Conservation (phyloP, 2,113 vertebrate species). For the Gobiocypris rarus region DNA sequence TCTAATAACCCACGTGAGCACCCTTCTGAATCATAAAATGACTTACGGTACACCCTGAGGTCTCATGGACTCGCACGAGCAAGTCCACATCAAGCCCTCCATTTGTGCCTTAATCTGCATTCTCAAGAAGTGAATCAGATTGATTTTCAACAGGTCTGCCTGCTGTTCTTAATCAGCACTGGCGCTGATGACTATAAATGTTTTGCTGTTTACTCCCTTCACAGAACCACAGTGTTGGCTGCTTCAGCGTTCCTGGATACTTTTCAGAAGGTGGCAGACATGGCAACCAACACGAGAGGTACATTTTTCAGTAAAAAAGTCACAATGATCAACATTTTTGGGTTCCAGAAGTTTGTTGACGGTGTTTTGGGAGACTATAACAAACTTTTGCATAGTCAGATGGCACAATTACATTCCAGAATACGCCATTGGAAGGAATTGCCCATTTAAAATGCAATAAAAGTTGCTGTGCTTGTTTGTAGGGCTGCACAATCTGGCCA, state of each 20-base stretch:
- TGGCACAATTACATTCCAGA: not conserved
- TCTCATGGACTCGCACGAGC: not conserved
- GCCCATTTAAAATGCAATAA: no score
- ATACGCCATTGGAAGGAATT: not conserved
- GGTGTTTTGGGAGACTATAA: not conserved
- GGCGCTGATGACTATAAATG: slow-evolving; percentile 1
- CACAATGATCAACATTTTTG: slow-evolving; percentile 1
- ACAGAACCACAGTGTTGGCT: slow-evolving; percentile 94
- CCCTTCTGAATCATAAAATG: not conserved
- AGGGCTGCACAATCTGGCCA: not conserved
- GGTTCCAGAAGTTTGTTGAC: not conserved
- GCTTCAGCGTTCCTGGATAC: slow-evolving; percentile 96
- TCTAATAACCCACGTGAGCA: not conserved
- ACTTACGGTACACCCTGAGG: not conserved
- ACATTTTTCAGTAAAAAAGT: slow-evolving; percentile 53
- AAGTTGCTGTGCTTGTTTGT: no score
- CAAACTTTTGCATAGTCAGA: not conserved
- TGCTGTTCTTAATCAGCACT: not conserved
- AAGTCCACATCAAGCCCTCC: not conserved
- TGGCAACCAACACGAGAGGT: slow-evolving; percentile 99
- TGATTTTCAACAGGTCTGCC: not conserved
- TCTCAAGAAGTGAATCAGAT: slow-evolving; percentile 1
- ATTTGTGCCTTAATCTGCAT: not conserved
- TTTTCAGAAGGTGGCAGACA: slow-evolving; percentile 99
- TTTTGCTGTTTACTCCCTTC: slow-evolving; percentile 49